Evolutionary conservation across 1,140 invertebrate species (phyloP).

Genomic region (Heterodera carotae): DNA sequence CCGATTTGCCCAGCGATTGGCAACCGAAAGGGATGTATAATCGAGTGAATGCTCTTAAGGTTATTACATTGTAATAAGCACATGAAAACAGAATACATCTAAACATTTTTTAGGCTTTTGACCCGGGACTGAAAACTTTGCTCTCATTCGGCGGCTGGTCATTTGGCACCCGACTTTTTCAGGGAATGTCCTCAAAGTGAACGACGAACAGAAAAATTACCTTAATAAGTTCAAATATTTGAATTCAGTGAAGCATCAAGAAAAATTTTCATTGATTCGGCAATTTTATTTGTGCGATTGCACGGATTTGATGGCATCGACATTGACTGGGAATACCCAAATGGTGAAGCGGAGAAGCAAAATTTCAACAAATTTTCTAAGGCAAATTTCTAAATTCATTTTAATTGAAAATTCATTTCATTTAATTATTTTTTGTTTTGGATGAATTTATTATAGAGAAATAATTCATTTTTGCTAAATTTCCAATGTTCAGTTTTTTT

Average conservation of each 20-base stretch:
- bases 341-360: conserved; percentile 86
- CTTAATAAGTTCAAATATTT: background rate
- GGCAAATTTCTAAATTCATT: conserved; percentile 68
- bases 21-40: conserved; percentile 60
- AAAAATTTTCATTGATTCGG: conserved; percentile 59
- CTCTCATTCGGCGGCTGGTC: conserved; percentile 66
- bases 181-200: conserved; percentile 52
- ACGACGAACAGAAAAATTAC: background rate
- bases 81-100: background rate
- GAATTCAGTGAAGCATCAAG: conserved; percentile 27
- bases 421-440: background rate
- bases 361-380: conserved; percentile 85
- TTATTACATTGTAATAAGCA: too few species aligned
- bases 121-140: conserved; percentile 64
- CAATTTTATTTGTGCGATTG: conserved; percentile 60
- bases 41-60: conserved; percentile 61
- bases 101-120: conserved; percentile 42
- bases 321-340: conserved; percentile 95
- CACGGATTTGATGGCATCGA: conserved; percentile 72
- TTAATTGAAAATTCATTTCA: background rate
- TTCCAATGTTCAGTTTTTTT: too few species aligned
- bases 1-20: conserved; percentile 61
- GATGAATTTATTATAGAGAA: too few species aligned
- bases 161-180: conserved; percentile 56
- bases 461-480: too few species aligned